These are phyloP conservation scores for Brachionus calyciflorus DNA, from an alignment of 1,140 invertebrate species.

Conservation along the genomic window DNA sequence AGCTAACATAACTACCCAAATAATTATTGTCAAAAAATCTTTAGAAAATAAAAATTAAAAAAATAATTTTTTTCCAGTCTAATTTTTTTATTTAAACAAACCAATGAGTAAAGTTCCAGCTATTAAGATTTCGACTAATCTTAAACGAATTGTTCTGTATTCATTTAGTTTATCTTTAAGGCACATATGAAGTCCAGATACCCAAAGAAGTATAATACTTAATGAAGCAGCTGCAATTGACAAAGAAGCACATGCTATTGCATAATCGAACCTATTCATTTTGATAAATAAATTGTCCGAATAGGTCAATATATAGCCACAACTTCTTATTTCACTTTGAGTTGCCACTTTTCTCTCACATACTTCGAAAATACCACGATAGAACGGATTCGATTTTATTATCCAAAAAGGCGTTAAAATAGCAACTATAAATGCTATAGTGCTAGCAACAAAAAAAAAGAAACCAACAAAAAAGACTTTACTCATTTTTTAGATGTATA, in stretches of 20 bases:
- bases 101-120: slow-evolving; percentile 37
- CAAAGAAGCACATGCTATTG: slow-evolving; percentile 34
- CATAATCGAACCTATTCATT: slow-evolving; percentile 6
- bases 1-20: slow-evolving; percentile 45
- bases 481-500: slow-evolving; percentile 33
- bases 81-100: background rate
- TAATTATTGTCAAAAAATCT: slow-evolving; percentile 27
- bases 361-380: slow-evolving; percentile 44
- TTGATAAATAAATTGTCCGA: slow-evolving; percentile 19
- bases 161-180: slow-evolving; percentile 1
- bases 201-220: slow-evolving; percentile 2
- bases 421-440: slow-evolving; percentile 45
- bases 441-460: slow-evolving; percentile 35
- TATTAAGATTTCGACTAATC: slow-evolving; percentile 16
- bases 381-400: slow-evolving; percentile 22
- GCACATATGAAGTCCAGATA: slow-evolving; percentile 9
- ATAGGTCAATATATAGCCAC: slow-evolving; percentile 37
- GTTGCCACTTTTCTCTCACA: background rate
- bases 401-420: slow-evolving; percentile 45
- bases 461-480: slow-evolving; percentile 45
- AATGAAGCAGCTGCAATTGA: slow-evolving; percentile 19
- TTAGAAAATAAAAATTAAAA: background rate
- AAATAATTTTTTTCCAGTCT: background rate
- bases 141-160: background rate
- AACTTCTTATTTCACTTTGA: background rate